Evolutionary conservation across 2,113 vertebrate species (phyloP).

Genomic region (Oryzias melastigma): DNA sequence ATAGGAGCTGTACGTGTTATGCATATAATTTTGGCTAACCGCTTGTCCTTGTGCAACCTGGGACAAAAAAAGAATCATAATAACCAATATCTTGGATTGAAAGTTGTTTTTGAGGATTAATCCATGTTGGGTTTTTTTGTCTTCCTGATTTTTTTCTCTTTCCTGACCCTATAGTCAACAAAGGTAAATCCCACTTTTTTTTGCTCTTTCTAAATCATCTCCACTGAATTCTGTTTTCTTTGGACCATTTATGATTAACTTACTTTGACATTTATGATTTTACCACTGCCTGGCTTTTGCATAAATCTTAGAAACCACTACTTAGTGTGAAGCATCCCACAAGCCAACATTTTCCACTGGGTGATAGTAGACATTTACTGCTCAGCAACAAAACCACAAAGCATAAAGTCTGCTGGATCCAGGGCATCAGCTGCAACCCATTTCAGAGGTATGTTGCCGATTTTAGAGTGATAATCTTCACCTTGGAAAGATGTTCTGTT

Average conservation of each 20-base stretch:
- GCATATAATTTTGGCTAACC: conserved; percentile 29
- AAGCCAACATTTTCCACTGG: conserved; percentile 16
- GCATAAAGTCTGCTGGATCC: conserved; percentile 20
- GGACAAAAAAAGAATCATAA: conserved; percentile 3
- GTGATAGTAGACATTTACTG: conserved; percentile 11
- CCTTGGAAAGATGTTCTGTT: conserved; percentile 8
- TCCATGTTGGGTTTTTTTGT: conserved; percentile 6
- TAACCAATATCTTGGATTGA: conserved; percentile 21
- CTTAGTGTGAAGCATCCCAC: conserved; percentile 6
- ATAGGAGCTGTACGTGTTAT: conserved; percentile 18
- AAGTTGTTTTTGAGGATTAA: conserved; percentile 21
- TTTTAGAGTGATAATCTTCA: conserved; percentile 10
- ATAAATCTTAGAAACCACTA: conserved; percentile 7
- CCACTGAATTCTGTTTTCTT: conserved; percentile 7
- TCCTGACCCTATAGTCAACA: background rate
- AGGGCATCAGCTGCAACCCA: conserved; percentile 26
- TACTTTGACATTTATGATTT: conserved; percentile 3
- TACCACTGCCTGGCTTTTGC: conserved; percentile 12
- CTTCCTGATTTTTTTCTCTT: conserved; percentile 5
- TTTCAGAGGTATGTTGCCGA: conserved; percentile 20
- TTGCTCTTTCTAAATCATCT: conserved; percentile 16
- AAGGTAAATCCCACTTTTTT: conserved; percentile 13
- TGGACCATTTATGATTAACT: background rate
- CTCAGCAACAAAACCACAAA: conserved; percentile 16
- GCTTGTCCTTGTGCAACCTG: conserved; percentile 24